Conservation (phyloP, 1,140 invertebrate genomes). For the Musca domestica region DNA sequence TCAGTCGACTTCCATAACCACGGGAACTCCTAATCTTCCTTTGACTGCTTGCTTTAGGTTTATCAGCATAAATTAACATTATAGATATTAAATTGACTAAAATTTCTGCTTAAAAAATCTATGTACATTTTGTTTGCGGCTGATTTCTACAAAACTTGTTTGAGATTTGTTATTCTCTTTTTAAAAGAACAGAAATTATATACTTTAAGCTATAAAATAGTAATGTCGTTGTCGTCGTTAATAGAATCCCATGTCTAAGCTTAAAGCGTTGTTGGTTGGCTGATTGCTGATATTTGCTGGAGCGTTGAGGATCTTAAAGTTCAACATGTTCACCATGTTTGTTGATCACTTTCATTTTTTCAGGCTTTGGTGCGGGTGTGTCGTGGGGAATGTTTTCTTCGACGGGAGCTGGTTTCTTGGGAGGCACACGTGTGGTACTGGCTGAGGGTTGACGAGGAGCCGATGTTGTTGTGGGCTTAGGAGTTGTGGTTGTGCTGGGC, state of each 20-base stretch:
- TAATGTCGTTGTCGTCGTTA: slow-evolving; percentile 2
- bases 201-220: neutral
- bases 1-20: neutral
- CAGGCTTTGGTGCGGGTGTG: slow-evolving; percentile 57
- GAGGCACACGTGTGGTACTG: slow-evolving; percentile 39
- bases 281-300: neutral
- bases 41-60: neutral
- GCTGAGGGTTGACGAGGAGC: slow-evolving; percentile 1
- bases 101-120: no score
- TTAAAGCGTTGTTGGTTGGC: neutral
- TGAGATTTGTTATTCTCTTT: no score
- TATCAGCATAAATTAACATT: slow-evolving; percentile 3
- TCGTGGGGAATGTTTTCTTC: slow-evolving; percentile 58
- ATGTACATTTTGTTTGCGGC: no score
- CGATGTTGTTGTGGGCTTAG: slow-evolving; percentile 20
- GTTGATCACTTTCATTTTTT: slow-evolving; percentile 61
- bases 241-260: neutral
- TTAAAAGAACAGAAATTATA: neutral
- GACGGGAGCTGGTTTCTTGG: slow-evolving; percentile 56
- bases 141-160: no score
- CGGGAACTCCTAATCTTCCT: neutral
- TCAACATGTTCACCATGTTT: slow-evolving; percentile 55
- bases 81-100: neutral
- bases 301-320: slow-evolving; percentile 34
- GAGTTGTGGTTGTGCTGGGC: slow-evolving; percentile 32